Evolutionary conservation across 2,797 vertebrate genomes (phyloP).

Genomic region (Labeo calbasu): DNA sequence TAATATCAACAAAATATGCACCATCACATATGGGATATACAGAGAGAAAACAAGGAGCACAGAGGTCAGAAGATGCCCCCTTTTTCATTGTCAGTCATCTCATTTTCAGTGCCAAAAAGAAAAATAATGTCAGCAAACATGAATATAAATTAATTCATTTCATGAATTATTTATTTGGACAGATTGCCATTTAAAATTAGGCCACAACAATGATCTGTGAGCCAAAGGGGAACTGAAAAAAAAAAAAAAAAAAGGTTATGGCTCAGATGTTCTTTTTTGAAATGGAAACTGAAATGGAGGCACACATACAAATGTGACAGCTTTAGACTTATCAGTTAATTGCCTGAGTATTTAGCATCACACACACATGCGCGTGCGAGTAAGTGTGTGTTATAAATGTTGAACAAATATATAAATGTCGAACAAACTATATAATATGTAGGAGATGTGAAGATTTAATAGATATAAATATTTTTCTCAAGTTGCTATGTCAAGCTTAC

Average conservation of each 20-base stretch:
- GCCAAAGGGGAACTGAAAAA: slow-evolving; percentile 20
- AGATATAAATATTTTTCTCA: background rate
- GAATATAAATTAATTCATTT: slow-evolving; percentile 58
- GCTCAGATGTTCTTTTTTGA: slow-evolving; percentile 30
- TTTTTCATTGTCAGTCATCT: slow-evolving; percentile 55
- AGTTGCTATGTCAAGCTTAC: background rate
- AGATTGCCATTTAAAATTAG: slow-evolving; percentile 51
- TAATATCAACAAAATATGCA: slow-evolving; percentile 32
- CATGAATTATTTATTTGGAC: slow-evolving; percentile 58
- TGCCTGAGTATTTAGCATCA: background rate
- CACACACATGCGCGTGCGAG: background rate
- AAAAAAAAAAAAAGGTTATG: background rate
- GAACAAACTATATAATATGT: background rate
- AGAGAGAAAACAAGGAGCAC: slow-evolving; percentile 39
- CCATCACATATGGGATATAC: slow-evolving; percentile 51
- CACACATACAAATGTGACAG: background rate
- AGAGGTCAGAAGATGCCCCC: slow-evolving; percentile 53
- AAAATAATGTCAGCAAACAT: slow-evolving; percentile 52
- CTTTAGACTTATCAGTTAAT: background rate
- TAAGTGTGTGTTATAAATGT: background rate
- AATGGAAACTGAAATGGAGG: slow-evolving; percentile 1
- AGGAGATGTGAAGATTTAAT: background rate
- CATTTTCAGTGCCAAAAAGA: slow-evolving; percentile 54
- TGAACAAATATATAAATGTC: background rate
- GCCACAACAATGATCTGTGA: slow-evolving; percentile 32